These are phyloP conservation scores for Amphilophus citrinellus DNA, from an alignment of 2,113 vertebrate species.

Conservation along the genomic window DNA sequence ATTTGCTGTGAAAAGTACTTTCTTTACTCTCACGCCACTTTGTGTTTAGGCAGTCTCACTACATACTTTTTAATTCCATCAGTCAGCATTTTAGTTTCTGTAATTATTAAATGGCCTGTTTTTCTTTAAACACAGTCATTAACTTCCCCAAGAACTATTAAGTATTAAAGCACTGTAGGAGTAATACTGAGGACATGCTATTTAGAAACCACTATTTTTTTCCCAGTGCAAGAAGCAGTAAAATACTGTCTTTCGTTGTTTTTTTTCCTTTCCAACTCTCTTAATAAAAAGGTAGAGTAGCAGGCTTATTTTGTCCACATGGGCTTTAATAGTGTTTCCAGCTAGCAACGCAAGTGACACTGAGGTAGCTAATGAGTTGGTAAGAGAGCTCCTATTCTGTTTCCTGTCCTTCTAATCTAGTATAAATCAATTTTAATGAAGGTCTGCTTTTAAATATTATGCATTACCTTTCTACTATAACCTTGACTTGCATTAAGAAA, in stretches of 20 bases:
- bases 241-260: neutral
- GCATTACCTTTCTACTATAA: conserved; percentile 4
- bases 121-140: conserved; percentile 19
- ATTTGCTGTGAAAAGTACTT: conserved; percentile 49
- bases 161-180: neutral
- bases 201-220: neutral
- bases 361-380: conserved; percentile 37
- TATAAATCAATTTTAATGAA: conserved; percentile 62
- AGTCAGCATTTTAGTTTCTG: conserved; percentile 24
- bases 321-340: conserved; percentile 29
- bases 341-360: conserved; percentile 31
- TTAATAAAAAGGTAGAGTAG: conserved; percentile 11
- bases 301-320: conserved; percentile 47
- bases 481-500: conserved; percentile 15
- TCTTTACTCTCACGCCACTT: conserved; percentile 26
- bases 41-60: conserved; percentile 20
- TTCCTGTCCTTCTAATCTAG: conserved; percentile 46
- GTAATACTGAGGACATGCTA: neutral
- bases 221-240: neutral
- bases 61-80: conserved; percentile 24
- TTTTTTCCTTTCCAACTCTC: neutral
- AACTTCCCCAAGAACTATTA: neutral
- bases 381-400: conserved; percentile 56
- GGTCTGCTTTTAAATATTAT: conserved; percentile 16
- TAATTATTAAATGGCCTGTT: conserved; percentile 9